Evolutionary conservation across 2,797 vertebrate species (phyloP), one percentile per base, ranked within the genome.

Genomic region (Pangasius mekongensis): DNA sequence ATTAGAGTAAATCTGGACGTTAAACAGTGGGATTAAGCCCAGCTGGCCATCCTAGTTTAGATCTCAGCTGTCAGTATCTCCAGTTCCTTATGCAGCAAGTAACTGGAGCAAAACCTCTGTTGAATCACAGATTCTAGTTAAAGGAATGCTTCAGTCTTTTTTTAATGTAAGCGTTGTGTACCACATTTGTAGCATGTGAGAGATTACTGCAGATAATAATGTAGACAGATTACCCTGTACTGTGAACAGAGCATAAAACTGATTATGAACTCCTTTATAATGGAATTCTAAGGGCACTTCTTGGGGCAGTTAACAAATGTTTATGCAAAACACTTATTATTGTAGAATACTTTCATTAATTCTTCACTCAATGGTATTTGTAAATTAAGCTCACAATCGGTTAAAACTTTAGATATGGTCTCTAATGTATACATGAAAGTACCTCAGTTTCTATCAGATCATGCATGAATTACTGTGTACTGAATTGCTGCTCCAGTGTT

Each of bases 1-100:
- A 80, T 88, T 86, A 73, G 71, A 84, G 69, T 88, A 86, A 88
- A 86, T 74, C 84, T 88, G n/a, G 58, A 39, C 39, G 77, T 67
- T 90, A 76, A 82, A 87, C 58, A 73, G 76, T 24, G 6, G 7
- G 81, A 88, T 88, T 60, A 87, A 33, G 27, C 76, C 86, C 80
- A 74, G 84, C 74, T 85, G 81, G 64, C 49, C 80, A 84, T 67
- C 47, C 64, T 13, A 84, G 73, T 80, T 83, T 83, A 85, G n/a
- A 60, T 73, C 73, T 69, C 14, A 33, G 60, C 20, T 62, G 71
- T 62, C 33, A 18, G 49, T 18, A 83, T 71, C 52, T 89, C 67
- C 60, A 77, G 80, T 11, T 13, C 58, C 1, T 83, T n/a, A 83
- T 58, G 47, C 27, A 86, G 52, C 83, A 66, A 43, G 27, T 62